Conservation (phyloP, 2,113 vertebrate genomes). For the Notechis scutatus region DNA sequence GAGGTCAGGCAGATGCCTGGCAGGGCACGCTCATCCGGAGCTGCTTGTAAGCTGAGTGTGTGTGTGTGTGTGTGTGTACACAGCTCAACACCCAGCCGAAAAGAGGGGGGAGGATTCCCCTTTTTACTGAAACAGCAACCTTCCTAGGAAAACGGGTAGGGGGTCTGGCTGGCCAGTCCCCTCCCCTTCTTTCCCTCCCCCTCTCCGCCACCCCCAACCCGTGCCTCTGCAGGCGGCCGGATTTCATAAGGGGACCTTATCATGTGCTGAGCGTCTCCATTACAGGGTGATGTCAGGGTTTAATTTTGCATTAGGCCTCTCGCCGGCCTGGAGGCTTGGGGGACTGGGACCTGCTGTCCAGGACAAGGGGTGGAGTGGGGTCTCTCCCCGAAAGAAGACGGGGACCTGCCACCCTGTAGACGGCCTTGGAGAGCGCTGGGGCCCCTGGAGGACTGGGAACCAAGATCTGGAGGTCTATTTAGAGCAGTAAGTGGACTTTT, state of each 20-base stretch:
- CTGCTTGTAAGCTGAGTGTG: background rate
- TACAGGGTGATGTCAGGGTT: constrained; percentile 1
- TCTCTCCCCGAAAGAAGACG: background rate
- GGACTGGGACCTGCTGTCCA: background rate
- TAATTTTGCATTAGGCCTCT: background rate
- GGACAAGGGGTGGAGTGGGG: background rate
- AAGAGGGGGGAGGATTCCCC: background rate
- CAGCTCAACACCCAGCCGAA: background rate
- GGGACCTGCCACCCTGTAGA: background rate
- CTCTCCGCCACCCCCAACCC: background rate
- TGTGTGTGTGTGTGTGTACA: rapidly evolving
- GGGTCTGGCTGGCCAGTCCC: background rate
- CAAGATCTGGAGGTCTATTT: background rate
- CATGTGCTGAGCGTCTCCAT: background rate
- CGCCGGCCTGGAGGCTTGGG: background rate
- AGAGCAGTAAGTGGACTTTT: background rate
- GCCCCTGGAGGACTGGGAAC: background rate
- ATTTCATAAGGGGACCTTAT: background rate
- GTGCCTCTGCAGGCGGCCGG: background rate
- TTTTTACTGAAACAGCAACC: background rate
- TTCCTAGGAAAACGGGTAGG: too few relatives aligned
- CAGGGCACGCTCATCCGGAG: constrained; percentile 10
- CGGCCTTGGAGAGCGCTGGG: background rate
- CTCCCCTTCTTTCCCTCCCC: background rate
- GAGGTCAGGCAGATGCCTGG: constrained; percentile 11